Percentiles rank a stretch among this genome's conserved stretches.
Evolutionary conservation across 2,888 invertebrate genomes (phyloP).

Genomic region (Stegophylla sp.): DNA sequence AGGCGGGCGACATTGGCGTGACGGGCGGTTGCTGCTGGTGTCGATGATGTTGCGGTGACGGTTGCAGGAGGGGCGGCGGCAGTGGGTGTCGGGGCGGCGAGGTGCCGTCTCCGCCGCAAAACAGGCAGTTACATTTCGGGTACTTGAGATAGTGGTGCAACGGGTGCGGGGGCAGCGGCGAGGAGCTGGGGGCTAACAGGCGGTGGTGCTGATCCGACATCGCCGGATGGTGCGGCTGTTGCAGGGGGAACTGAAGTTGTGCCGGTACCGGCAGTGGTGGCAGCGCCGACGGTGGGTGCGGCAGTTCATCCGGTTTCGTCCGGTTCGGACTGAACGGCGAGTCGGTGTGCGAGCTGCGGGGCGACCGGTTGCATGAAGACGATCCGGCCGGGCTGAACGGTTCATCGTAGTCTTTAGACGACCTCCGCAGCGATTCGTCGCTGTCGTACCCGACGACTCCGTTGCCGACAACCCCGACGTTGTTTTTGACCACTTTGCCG

Average conservation of each 20-base stretch:
- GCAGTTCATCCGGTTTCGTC: conserved; percentile 64
- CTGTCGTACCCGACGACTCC: conserved; percentile 64
- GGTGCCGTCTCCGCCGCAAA: conserved; percentile 60
- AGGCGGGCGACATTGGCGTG: conserved; percentile 68
- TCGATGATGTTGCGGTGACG: conserved; percentile 22
- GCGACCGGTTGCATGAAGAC: conserved; percentile 69
- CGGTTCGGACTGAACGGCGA: conserved; percentile 69
- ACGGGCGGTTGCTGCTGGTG: conserved; percentile 68
- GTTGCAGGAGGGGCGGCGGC: conserved; percentile 64
- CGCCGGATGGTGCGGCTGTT: conserved; percentile 60
- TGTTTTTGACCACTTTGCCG: conserved; percentile 60
- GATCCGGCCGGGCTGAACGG: conserved; percentile 70
- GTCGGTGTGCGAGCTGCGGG: conserved; percentile 68
- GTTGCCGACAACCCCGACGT: conserved; percentile 65
- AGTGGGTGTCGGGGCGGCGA: conserved; percentile 65
- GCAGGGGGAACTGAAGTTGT: conserved; percentile 63
- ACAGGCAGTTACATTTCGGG: conserved; percentile 66
- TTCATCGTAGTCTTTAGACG: conserved; percentile 69
- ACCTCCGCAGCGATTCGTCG: conserved; percentile 61
- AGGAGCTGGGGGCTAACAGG: not conserved
- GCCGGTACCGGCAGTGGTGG: conserved; percentile 58
- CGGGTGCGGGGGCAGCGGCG: conserved; percentile 61
- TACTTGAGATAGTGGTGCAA: conserved; percentile 58
- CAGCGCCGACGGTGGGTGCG: not conserved
- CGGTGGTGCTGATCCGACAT: not conserved